These are phyloP conservation scores for Rhabdomys pumilio DNA, from an alignment of 2,797 vertebrate species.

Conservation along the genomic window DNA sequence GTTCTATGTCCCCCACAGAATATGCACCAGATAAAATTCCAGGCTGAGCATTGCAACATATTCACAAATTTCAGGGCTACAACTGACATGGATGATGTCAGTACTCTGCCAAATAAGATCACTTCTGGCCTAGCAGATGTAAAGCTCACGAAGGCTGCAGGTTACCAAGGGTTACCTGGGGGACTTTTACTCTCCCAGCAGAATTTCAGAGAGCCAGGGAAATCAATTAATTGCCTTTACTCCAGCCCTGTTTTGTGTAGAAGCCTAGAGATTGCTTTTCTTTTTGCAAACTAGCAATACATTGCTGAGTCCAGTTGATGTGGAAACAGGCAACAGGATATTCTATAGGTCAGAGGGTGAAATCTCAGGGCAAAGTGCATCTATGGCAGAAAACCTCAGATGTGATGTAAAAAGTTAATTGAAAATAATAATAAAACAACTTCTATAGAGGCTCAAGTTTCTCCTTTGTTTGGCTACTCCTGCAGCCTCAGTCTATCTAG, in stretches of 20 bases:
- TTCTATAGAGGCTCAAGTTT: background rate
- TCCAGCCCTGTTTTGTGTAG: constrained; percentile 15
- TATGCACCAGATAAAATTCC: background rate
- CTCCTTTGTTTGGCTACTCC: background rate
- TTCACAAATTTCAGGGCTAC: background rate
- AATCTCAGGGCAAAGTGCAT: background rate
- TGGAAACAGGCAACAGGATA: background rate
- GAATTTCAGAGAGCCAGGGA: constrained; percentile 66
- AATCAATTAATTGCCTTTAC: constrained; percentile 75
- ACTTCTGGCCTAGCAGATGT: constrained; percentile 67
- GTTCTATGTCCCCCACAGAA: background rate
- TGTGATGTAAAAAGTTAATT: background rate
- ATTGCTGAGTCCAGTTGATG: constrained; percentile 9
- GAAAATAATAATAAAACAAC: background rate
- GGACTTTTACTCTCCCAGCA: constrained; percentile 7
- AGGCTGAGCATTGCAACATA: background rate
- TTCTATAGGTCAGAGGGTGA: background rate
- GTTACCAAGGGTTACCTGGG: constrained; percentile 38
- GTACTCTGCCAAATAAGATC: constrained; percentile 18
- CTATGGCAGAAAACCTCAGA: background rate
- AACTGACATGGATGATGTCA: background rate
- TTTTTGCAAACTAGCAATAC: background rate
- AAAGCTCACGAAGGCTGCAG: constrained; percentile 72
- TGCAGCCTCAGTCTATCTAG: background rate
- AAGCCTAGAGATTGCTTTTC: background rate